Evolutionary conservation across 2,888 invertebrate species (phyloP).

Genomic region (Globia sparganii): DNA sequence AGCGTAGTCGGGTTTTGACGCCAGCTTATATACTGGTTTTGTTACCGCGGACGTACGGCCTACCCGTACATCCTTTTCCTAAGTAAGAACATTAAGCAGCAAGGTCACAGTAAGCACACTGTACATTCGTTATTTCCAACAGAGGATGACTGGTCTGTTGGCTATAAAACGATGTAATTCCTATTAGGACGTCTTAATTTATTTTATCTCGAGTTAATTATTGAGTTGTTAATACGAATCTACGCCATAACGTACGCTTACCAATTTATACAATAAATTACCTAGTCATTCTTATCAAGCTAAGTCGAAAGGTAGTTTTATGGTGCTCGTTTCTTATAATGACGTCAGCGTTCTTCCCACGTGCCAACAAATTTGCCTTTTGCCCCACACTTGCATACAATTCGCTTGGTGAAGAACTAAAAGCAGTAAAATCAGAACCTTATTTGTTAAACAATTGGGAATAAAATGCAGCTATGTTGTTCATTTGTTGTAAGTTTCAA

Average conservation of each 20-base stretch:
- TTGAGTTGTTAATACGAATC: conserved; percentile 15
- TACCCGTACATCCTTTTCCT: not conserved
- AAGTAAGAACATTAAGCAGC: not conserved
- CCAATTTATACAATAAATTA: conserved; percentile 50
- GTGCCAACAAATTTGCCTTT: conserved; percentile 67
- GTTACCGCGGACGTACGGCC: not conserved
- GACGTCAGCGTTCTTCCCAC: conserved; percentile 83
- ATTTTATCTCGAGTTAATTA: conserved; percentile 18
- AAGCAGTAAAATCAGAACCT: conserved; percentile 60
- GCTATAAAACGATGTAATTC: not conserved
- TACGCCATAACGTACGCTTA: conserved; percentile 22
- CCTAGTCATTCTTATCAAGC: conserved; percentile 36
- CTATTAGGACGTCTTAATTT: no score
- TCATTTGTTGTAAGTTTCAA: conserved; percentile 65
- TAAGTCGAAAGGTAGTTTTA: conserved; percentile 64
- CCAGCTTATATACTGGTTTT: not conserved
- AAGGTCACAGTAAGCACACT: not conserved
- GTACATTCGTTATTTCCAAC: not conserved
- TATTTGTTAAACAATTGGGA: conserved; percentile 66
- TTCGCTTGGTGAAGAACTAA: conserved; percentile 52
- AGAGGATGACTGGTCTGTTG: not conserved
- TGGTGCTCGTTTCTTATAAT: conserved; percentile 68
- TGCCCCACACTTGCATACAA: conserved; percentile 67
- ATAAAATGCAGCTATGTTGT: conserved; percentile 64
- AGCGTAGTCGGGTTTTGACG: not conserved